phyloP scores from a whole-genome alignment of 2,888 invertebrate genomes.

The Cheilosia soror region DNA sequence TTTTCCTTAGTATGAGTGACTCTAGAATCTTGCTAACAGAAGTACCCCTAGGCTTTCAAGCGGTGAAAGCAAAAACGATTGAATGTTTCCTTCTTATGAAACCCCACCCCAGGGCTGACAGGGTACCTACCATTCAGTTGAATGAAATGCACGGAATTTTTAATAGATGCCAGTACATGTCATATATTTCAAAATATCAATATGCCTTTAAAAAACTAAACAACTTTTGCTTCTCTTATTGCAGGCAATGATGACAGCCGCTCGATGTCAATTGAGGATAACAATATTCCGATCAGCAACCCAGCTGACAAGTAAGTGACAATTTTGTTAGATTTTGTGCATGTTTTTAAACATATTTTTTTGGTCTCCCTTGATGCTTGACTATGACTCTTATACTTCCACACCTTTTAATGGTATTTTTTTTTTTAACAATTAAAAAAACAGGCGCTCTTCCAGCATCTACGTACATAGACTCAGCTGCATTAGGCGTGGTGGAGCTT shows the following conservation, averaged over 20 bases:
- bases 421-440: not conserved
- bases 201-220: not conserved
- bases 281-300: not conserved
- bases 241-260: constrained; percentile 8
- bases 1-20: too few species aligned
- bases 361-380: too few species aligned
- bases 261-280: constrained; percentile 10
- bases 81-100: too few species aligned
- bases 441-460: constrained; percentile 61
- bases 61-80: too few species aligned
- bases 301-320: constrained; percentile 19
- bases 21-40: too few species aligned
- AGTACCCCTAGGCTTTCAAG: too few species aligned
- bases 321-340: not conserved
- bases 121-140: too few species aligned
- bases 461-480: constrained; percentile 64
- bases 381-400: not conserved
- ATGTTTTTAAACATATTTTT: too few species aligned
- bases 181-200: too few species aligned
- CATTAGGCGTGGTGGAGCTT: constrained; percentile 70
- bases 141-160: too few species aligned
- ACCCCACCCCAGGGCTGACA: too few species aligned
- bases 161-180: too few species aligned
- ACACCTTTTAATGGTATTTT: not conserved
- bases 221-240: not conserved